These are phyloP conservation scores for Odobenus rosmarus DNA, from an alignment of 2,113 vertebrate species.

Conservation along the genomic window DNA sequence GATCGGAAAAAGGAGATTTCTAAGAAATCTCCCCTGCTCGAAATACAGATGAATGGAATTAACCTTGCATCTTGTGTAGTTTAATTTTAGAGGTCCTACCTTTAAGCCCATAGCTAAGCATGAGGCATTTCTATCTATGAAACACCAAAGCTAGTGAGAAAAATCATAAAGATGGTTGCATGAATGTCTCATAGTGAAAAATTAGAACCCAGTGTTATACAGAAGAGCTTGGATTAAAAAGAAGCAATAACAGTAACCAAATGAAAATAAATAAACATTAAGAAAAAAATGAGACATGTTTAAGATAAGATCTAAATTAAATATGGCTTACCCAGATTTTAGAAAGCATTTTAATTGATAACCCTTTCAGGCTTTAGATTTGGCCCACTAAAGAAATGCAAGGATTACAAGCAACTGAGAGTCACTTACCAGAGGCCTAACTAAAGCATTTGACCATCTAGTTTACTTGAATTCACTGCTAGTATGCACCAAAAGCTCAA, in stretches of 20 bases:
- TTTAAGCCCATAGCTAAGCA: not conserved
- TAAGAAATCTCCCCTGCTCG: conserved; percentile 10
- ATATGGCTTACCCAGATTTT: conserved; percentile 4
- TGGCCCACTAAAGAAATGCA: not conserved
- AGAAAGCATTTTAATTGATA: conserved; percentile 37
- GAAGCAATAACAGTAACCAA: conserved; percentile 74
- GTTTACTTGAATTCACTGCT: not conserved
- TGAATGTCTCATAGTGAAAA: conserved; percentile 76
- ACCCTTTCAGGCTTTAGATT: not conserved
- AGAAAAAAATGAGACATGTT: conserved; percentile 73
- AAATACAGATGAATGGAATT: conserved; percentile 10
- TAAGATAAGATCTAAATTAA: conserved; percentile 56
- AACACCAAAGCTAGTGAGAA: conserved; percentile 65
- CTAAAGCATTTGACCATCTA: conserved; percentile 32
- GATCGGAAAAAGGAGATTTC: not conserved
- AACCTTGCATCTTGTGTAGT: not conserved
- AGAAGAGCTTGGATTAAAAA: conserved; percentile 72
- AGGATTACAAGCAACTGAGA: not conserved
- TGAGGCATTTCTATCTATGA: conserved; percentile 54
- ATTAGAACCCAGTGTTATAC: conserved; percentile 62
- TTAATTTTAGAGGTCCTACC: conserved; percentile 2
- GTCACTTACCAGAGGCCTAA: conserved; percentile 27
- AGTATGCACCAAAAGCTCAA: not conserved
- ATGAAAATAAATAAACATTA: conserved; percentile 73
- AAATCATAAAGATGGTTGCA: conserved; percentile 80